Evolutionary conservation across 2,888 invertebrate genomes (phyloP).

Genomic region (Phortica okadai): DNA sequence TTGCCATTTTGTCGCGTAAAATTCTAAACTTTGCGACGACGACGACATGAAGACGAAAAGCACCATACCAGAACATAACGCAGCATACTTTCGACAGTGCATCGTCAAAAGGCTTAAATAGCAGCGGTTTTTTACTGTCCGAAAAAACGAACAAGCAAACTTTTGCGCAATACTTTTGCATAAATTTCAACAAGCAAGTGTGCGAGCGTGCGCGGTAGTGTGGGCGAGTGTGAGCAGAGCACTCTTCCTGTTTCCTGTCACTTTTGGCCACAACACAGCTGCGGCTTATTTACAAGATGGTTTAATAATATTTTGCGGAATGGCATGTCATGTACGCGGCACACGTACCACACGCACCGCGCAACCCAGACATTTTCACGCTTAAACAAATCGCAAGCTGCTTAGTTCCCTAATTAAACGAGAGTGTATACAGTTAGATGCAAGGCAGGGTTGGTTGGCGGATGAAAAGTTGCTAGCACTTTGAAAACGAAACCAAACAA

Average conservation of each 20-base stretch:
- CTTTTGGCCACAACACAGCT: slow-evolving; percentile 51
- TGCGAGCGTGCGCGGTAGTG: slow-evolving; percentile 28
- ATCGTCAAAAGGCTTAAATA: slow-evolving; percentile 67
- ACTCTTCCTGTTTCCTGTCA: slow-evolving; percentile 3
- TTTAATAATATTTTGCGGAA: slow-evolving; percentile 66
- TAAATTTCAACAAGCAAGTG: slow-evolving; percentile 62
- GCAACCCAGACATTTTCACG: slow-evolving; percentile 59
- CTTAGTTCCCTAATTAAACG: slow-evolving; percentile 71
- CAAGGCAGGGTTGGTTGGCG: neutral
- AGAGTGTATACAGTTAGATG: slow-evolving; percentile 38
- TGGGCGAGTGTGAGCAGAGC: neutral
- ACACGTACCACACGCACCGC: neutral
- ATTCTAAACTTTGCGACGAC: slow-evolving; percentile 66
- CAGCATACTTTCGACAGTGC: slow-evolving; percentile 37
- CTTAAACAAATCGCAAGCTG: slow-evolving; percentile 70
- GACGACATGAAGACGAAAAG: slow-evolving; percentile 26
- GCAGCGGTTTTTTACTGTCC: slow-evolving; percentile 52
- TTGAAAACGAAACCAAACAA: slow-evolving; percentile 22
- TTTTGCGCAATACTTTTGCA: slow-evolving; percentile 72
- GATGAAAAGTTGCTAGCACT: neutral
- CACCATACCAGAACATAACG: slow-evolving; percentile 15
- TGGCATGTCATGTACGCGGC: slow-evolving; percentile 50
- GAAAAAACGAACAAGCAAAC: slow-evolving; percentile 48
- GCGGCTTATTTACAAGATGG: slow-evolving; percentile 70
- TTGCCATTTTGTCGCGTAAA: slow-evolving; percentile 70